Base-by-base conservation (phyloP, 2,113 vertebrate species). In the Catagonus wagneri region DNA sequence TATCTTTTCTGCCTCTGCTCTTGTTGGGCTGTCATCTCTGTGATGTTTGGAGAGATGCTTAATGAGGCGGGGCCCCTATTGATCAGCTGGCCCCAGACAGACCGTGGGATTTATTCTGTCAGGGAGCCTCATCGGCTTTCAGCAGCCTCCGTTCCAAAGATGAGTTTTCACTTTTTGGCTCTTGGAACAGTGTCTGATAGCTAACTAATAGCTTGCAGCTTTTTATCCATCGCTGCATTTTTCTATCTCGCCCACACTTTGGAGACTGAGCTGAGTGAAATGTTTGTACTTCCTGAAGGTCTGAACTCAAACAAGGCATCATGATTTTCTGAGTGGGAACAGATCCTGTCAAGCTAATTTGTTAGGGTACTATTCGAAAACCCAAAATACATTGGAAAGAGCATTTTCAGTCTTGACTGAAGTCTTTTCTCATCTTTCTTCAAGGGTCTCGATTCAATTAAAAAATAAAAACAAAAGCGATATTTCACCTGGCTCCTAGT, bases 361-460 rank as follows among this genome's bases (percentile, higher is more conserved):
- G 95, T 94, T 89, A 89, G 86, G 97, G 80, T 89, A 36, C 52
- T 86, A 76, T 96, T 94, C 89, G 36, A 97, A 87, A 98, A 97
- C 89, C 58, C 9, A 32, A 74, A 81, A 86, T 92, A 65, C 71
- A 61, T 15, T 87, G 88, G 66, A 58, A 84, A 36, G 58, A 65
- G 66, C 94, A 96, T 86, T 94, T 93, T 72, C 96, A 74, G 8
- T 95, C 92, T 92, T 96, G 61, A 83, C 23, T 20, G 32, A 95
- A 94, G 12, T 85, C 17, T 88, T 93, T 86, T 83, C 76, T 92
- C 83, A 63, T 78, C 27, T 76, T 20, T 96, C 83, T 72, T 96
- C n/a, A 85, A 72, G 39, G 29, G 23, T 36, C 71, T 86, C 89
- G 75, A 89, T 74, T 97, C 58, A n/a, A 85, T 91, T 86, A 89